Evolutionary conservation across 2,888 invertebrate genomes (phyloP).

Genomic region (Acleris cristana): DNA sequence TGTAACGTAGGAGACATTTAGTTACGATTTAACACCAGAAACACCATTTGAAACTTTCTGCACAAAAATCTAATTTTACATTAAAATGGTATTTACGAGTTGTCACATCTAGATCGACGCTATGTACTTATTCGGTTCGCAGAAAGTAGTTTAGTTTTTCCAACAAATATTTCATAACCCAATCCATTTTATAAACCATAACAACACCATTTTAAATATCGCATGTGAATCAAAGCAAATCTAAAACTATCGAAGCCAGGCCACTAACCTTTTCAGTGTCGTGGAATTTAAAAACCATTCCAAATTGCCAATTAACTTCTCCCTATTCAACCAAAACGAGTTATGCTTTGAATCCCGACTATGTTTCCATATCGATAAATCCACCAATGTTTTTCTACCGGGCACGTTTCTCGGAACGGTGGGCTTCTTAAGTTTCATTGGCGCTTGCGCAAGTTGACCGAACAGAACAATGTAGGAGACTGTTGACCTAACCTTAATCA

Average conservation of each 20-base stretch:
- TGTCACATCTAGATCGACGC: too few relatives aligned
- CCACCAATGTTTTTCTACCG: conserved; percentile 72
- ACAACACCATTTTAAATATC: not conserved
- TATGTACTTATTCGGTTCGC: too few relatives aligned
- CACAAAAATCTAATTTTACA: too few relatives aligned
- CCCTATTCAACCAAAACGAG: conserved; percentile 50
- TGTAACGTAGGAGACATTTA: too few relatives aligned
- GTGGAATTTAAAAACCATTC: conserved; percentile 40
- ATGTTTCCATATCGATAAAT: conserved; percentile 76
- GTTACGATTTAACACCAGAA: too few relatives aligned
- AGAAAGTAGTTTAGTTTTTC: too few relatives aligned
- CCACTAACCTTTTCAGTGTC: conserved; percentile 36
- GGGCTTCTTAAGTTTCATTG: conserved; percentile 67
- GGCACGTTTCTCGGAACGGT: conserved; percentile 79
- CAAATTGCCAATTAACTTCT: conserved; percentile 51
- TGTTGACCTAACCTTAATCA: conserved; percentile 71
- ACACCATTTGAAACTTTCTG: too few relatives aligned
- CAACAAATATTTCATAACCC: too few relatives aligned
- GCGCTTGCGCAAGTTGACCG: conserved; percentile 67
- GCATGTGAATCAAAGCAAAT: not conserved
- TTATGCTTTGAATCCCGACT: conserved; percentile 67
- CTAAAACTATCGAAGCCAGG: conserved; percentile 4
- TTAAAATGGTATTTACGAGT: too few relatives aligned
- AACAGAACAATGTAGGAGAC: conserved; percentile 60
- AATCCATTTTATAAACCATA: too few relatives aligned